Base-by-base conservation (phyloP, 2,888 invertebrate genomes). In the Eilema griseolum region DNA sequence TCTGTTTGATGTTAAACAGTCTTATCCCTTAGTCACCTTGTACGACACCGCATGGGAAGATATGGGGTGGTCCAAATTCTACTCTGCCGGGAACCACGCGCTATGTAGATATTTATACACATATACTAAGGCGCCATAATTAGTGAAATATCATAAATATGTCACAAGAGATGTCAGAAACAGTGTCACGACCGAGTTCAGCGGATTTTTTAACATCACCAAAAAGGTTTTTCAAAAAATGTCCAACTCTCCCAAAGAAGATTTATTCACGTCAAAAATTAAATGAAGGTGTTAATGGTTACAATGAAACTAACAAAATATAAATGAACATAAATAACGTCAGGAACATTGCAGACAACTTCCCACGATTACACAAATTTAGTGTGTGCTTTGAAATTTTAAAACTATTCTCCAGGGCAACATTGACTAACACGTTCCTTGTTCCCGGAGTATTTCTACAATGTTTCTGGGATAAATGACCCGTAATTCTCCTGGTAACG, bases 361-460 rank as follows among this genome's bases (percentile, higher is more conserved):
- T 20, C 10, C 52, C 52, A 52, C n/a, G n/a, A 52, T 52, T n/a
- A 61, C 31, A 2, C n/a, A n/a, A 8, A n/a, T n/a, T 20, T 11
- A 61, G 11, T 31, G 28, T 61, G 7, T 16, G 26, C 28, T 60
- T 61, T 7, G 16, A 37, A 37, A 59, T 23, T 37, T 31, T 26
- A 37, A 59, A 59, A 24, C 16, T 23, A 66, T 66, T 59, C 8
- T 64, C 64, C n/a, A 26, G 28, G 28, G n/a, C 4, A 52, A 52
- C 28, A n/a, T 64, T 52, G 16, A 66, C 41, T 46, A 26, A 41
- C 33, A 37, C 0, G 26, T 66, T 37, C 20, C 66, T 57, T 37
- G 20, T 59, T 59, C 37, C 11, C 24, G 37, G 26, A n/a, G 37
- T 23, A 4, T 26, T 46, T 33, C 31, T 14, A 8, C 31, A 8